These are phyloP conservation scores for Calonectris borealis DNA, from an alignment of 2,113 vertebrate species.

Conservation along the genomic window DNA sequence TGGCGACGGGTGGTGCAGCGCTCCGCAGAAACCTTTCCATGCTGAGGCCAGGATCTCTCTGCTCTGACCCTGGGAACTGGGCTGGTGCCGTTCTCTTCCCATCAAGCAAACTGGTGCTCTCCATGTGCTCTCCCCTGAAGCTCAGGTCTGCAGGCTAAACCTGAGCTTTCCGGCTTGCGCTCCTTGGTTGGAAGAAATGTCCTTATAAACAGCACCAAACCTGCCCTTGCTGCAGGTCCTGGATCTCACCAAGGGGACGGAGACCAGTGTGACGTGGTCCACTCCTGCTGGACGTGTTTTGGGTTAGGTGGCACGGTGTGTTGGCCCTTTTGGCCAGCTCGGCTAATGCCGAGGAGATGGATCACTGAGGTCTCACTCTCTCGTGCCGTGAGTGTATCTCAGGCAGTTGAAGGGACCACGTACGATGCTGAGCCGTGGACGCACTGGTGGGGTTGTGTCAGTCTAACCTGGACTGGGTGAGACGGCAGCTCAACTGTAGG, in stretches of 20 bases:
- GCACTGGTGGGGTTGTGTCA: neutral
- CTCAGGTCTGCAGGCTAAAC: neutral
- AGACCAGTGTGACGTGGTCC: rapidly evolving
- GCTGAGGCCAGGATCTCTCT: neutral
- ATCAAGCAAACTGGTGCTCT: neutral
- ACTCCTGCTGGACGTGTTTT: neutral
- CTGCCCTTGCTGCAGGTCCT: neutral
- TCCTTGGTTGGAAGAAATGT: neutral
- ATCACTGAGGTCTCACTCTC: neutral
- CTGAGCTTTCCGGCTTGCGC: neutral
- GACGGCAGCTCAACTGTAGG: neutral
- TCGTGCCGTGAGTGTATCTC: neutral
- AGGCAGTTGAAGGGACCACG: neutral
- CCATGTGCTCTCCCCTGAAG: rapidly evolving
- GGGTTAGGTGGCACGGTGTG: rapidly evolving
- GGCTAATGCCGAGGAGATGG: neutral
- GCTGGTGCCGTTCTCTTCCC: neutral
- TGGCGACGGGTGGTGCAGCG: neutral
- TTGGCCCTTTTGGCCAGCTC: neutral
- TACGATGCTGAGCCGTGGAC: rapidly evolving
- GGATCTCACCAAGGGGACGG: neutral
- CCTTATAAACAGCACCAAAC: neutral
- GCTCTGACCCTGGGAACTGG: neutral
- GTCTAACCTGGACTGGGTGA: neutral
- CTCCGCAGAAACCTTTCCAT: neutral